Conservation (phyloP, 2,797 vertebrate species). For the Gadopsis bispinosus region DNA sequence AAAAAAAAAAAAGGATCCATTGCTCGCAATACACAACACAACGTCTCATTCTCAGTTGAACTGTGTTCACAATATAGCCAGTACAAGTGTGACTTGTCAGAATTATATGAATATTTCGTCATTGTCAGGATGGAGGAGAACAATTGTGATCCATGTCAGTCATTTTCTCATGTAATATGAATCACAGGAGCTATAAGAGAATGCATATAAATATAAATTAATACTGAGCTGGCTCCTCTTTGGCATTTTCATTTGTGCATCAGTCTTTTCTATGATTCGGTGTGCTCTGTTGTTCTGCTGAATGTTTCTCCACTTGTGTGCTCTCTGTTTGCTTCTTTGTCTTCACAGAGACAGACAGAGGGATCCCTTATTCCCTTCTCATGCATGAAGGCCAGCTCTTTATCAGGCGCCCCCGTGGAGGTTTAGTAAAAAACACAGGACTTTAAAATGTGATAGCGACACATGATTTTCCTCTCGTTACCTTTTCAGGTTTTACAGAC, state of each 20-base stretch:
- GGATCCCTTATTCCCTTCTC: conserved; percentile 72
- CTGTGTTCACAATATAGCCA: neutral
- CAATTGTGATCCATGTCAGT: neutral
- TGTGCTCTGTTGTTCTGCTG: conserved; percentile 15
- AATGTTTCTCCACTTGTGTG: conserved; percentile 37
- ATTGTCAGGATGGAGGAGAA: neutral
- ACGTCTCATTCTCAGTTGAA: neutral
- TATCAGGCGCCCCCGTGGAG: conserved; percentile 49
- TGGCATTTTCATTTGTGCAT: neutral
- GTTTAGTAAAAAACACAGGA: no score
- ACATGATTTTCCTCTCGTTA: neutral
- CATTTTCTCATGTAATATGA: neutral
- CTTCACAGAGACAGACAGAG: conserved; percentile 47
- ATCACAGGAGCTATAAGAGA: neutral
- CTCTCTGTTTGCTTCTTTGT: conserved; percentile 52
- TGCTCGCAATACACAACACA: neutral
- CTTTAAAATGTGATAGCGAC: conserved; percentile 1
- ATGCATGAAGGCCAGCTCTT: conserved; percentile 67
- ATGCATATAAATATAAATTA: neutral
- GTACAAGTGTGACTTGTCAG: neutral
- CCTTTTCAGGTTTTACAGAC: neutral
- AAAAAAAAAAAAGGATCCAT: neutral
- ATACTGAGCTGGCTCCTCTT: neutral
- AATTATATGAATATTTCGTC: neutral
- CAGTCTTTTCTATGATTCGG: conserved; percentile 10